Evolutionary conservation across 1,140 invertebrate species (phyloP).

Genomic region (Nasonia vitripennis): DNA sequence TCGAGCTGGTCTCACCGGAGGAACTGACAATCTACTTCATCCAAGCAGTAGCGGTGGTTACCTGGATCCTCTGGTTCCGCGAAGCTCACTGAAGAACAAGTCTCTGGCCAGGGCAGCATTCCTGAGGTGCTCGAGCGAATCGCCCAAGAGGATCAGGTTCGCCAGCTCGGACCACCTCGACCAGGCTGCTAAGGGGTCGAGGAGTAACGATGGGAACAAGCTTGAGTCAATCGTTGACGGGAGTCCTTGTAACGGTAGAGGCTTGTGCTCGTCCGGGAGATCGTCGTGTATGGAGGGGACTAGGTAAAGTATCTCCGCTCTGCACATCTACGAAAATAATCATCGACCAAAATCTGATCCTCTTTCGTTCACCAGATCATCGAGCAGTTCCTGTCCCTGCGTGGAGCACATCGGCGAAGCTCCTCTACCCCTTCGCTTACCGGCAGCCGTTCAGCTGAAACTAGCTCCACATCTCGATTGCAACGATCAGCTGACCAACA

Average conservation of each 20-base stretch:
- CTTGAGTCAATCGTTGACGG: conserved; percentile 74
- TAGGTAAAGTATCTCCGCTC: conserved; percentile 18
- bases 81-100: conserved; percentile 81
- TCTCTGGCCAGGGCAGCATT: conserved; percentile 69
- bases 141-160: conserved; percentile 86
- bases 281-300: conserved; percentile 70
- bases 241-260: conserved; percentile 72
- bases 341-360: background rate
- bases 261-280: conserved; percentile 53
- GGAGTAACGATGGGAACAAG: conserved; percentile 53
- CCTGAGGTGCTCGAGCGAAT: conserved; percentile 84
- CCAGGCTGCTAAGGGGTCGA: conserved; percentile 47
- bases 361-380: conserved; percentile 61
- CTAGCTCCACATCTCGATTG: conserved; percentile 1
- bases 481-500: background rate
- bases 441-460: background rate
- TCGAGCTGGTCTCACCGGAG: conserved; percentile 60
- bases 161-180: conserved; percentile 82
- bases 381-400: conserved; percentile 79
- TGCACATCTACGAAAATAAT: too few relatives aligned
- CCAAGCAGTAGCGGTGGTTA: conserved; percentile 20
- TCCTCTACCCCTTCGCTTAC: background rate
- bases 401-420: conserved; percentile 70
- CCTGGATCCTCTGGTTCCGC: conserved; percentile 68
- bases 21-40: conserved; percentile 45